Percentiles rank a stretch among this genome's conserved stretches.
Evolutionary conservation across 1,140 invertebrate genomes (phyloP).

Genomic region (Aphidius gifuensis): DNA sequence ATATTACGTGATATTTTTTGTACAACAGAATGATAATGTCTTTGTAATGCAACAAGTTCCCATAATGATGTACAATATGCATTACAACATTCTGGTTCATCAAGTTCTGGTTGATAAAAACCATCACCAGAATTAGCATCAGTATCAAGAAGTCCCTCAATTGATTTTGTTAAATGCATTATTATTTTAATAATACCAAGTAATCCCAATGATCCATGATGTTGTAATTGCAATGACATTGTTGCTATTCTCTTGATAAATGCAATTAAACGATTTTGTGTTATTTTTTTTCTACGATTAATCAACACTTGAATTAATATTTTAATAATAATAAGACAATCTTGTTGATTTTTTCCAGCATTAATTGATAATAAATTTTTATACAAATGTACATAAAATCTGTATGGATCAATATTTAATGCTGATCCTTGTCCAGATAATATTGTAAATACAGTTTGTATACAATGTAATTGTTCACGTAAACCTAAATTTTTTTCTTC

Average conservation of each 20-base stretch:
- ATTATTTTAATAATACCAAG: constrained; percentile 70
- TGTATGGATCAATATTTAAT: constrained; percentile 81
- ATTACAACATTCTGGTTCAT: constrained; percentile 88
- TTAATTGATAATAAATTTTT: constrained; percentile 62
- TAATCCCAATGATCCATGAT: constrained; percentile 67
- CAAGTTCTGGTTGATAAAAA: constrained; percentile 71
- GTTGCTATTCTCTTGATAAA: constrained; percentile 80
- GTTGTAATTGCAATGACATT: constrained; percentile 67
- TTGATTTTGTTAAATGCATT: constrained; percentile 62
- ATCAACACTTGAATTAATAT: constrained; percentile 71
- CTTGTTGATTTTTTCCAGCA: constrained; percentile 60
- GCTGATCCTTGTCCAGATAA: constrained; percentile 83
- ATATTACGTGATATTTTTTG: constrained; percentile 62
- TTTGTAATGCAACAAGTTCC: constrained; percentile 65
- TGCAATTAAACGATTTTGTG: constrained; percentile 70
- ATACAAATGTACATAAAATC: constrained; percentile 82
- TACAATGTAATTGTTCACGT: constrained; percentile 76
- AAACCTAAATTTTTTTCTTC: constrained; percentile 63
- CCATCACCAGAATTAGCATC: constrained; percentile 72
- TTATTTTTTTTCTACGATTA: constrained; percentile 69
- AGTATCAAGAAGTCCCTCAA: constrained; percentile 73
- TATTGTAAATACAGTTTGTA: constrained; percentile 86
- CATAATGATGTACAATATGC: constrained; percentile 72
- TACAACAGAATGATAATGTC: constrained; percentile 73
- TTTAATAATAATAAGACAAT: constrained; percentile 64